These are phyloP conservation scores for Chrysolophus pictus DNA, from an alignment of 2,797 vertebrate species.

Conservation along the genomic window DNA sequence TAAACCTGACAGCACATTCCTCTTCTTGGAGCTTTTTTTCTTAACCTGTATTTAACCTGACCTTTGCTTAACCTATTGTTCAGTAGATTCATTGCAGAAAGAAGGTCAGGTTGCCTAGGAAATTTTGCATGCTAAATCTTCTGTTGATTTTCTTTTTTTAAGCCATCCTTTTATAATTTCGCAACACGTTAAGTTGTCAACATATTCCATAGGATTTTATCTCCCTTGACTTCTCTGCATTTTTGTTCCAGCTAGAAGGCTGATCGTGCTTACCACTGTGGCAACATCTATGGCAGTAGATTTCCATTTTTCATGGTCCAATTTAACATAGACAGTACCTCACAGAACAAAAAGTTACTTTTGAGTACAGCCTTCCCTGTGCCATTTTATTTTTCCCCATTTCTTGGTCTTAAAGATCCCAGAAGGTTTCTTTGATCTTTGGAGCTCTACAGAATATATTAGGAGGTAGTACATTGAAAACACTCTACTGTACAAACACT, in stretches of 20 bases:
- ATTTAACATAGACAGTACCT: not conserved
- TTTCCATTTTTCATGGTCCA: not conserved
- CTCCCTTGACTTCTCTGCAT: not conserved
- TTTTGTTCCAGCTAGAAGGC: not conserved
- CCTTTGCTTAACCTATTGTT: constrained; percentile 60
- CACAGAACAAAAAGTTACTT: not conserved
- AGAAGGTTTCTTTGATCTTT: not conserved
- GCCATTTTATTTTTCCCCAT: not conserved
- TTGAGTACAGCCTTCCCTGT: not conserved
- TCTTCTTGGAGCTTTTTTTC: constrained; percentile 29
- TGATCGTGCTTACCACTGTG: not conserved
- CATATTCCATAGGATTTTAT: not conserved
- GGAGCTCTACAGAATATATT: not conserved
- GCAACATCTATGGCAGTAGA: not conserved
- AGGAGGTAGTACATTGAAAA: not conserved
- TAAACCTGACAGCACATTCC: constrained; percentile 42
- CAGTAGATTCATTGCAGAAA: constrained; percentile 41
- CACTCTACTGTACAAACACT: not conserved
- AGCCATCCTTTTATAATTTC: not conserved
- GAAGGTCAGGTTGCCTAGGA: constrained; percentile 12
- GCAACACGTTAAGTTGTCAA: not conserved
- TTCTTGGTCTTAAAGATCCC: not conserved
- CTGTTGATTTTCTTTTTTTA: not conserved
- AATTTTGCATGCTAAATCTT: constrained; percentile 48
- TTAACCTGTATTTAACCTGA: constrained; percentile 56